phyloP scores from a whole-genome alignment of 2,113 vertebrate genomes.

The Cervus canadensis region DNA sequence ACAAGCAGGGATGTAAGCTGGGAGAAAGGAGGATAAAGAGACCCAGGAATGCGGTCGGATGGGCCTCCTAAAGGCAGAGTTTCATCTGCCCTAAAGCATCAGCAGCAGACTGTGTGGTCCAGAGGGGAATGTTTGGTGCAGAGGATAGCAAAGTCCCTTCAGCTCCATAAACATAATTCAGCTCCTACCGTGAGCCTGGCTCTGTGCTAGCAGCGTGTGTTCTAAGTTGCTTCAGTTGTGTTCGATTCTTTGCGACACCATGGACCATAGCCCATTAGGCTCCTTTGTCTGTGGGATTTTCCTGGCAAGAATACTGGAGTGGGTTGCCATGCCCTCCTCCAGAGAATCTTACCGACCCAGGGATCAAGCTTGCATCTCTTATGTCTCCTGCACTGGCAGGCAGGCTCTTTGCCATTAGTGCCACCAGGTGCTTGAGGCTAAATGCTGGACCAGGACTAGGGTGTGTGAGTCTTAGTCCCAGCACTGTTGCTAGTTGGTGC shows the following conservation, averaged over 20 bases:
- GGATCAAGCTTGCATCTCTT: background rate
- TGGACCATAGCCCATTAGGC: background rate
- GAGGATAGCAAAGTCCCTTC: background rate
- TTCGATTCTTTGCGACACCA: background rate
- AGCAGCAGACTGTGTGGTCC: background rate
- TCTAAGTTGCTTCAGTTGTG: background rate
- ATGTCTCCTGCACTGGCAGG: background rate
- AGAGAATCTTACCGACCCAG: background rate
- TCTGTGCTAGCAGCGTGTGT: background rate
- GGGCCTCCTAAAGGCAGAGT: background rate
- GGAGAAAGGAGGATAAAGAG: background rate
- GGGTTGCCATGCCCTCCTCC: background rate
- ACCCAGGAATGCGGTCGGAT: background rate
- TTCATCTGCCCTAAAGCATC: background rate
- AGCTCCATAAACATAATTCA: background rate
- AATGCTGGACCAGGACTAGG: accelerated
- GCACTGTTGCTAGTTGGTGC: background rate
- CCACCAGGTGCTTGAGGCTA: background rate
- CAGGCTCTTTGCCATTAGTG: background rate
- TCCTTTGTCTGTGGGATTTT: background rate
- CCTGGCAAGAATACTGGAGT: background rate
- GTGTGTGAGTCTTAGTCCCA: background rate
- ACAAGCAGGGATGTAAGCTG: no score
- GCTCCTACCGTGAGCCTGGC: background rate
- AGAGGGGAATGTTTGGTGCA: background rate